These are phyloP conservation scores for Anisognathus igniventris DNA, from an alignment of 2,797 vertebrate genomes.

Conservation along the genomic window DNA sequence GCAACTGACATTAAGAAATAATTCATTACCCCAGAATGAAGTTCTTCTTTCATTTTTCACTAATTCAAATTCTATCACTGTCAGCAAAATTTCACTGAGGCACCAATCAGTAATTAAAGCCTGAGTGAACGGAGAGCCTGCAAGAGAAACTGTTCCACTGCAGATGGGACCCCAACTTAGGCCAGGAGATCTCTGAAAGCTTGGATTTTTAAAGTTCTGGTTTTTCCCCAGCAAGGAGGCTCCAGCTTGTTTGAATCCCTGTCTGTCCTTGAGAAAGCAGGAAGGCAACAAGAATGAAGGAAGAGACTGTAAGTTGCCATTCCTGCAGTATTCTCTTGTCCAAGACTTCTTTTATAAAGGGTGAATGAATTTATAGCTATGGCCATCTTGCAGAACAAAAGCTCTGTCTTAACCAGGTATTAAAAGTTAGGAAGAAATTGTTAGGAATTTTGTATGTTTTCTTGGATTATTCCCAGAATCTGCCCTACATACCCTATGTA, in stretches of 20 bases:
- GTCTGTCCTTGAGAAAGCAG: neutral
- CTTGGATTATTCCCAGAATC: neutral
- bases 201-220: neutral
- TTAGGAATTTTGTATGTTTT: neutral
- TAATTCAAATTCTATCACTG: neutral
- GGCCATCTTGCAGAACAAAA: neutral
- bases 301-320: neutral
- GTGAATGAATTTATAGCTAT: neutral
- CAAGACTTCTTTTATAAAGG: neutral
- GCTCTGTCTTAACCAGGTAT: neutral
- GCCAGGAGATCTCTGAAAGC: neutral
- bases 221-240: neutral
- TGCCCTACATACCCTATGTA: neutral
- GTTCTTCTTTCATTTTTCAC: neutral
- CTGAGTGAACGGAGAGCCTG: neutral
- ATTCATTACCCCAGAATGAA: neutral
- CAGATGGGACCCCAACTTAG: neutral
- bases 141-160: neutral
- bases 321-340: neutral
- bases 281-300: neutral
- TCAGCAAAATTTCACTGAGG: neutral
- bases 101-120: neutral
- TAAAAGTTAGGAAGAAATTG: neutral
- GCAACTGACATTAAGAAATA: neutral
- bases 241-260: neutral